phyloP scores from a whole-genome alignment of 2,113 vertebrate species.

The Microtus pennsylvanicus region DNA sequence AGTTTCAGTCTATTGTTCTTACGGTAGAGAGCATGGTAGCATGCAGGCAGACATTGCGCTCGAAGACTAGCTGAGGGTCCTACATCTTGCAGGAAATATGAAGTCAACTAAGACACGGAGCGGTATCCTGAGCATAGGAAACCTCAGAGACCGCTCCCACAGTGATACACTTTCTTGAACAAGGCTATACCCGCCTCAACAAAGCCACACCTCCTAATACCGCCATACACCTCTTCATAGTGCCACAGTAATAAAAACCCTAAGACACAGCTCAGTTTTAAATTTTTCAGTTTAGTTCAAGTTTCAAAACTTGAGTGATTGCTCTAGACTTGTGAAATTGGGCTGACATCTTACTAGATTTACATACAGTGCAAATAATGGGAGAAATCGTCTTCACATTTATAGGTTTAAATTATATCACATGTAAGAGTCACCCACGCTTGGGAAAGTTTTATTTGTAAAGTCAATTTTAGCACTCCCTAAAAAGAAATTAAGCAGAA shows the following conservation, averaged over 20 bases:
- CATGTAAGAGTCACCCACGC: neutral
- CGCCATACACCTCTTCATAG: too few species aligned
- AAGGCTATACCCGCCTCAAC: neutral
- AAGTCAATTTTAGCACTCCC: neutral
- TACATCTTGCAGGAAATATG: neutral
- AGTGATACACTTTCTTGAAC: neutral
- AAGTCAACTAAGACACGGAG: neutral
- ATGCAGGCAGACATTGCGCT: neutral
- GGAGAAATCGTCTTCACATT: slow-evolving; percentile 25
- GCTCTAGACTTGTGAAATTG: slow-evolving; percentile 29
- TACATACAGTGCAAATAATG: neutral
- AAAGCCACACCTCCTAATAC: neutral
- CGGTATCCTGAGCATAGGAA: neutral
- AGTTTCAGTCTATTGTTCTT: too few species aligned
- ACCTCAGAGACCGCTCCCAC: neutral
- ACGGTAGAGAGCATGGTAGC: neutral
- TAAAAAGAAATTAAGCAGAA: slow-evolving; percentile 34
- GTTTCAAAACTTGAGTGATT: slow-evolving; percentile 17
- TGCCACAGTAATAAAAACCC: neutral
- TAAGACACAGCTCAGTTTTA: neutral
- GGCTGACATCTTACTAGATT: slow-evolving; percentile 43
- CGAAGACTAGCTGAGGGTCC: neutral
- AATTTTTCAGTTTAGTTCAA: neutral
- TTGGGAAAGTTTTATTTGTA: slow-evolving; percentile 27
- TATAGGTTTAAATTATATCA: slow-evolving; percentile 45